Base-by-base conservation (phyloP, 2,797 vertebrate species). In the Rhinophrynus dorsalis region DNA sequence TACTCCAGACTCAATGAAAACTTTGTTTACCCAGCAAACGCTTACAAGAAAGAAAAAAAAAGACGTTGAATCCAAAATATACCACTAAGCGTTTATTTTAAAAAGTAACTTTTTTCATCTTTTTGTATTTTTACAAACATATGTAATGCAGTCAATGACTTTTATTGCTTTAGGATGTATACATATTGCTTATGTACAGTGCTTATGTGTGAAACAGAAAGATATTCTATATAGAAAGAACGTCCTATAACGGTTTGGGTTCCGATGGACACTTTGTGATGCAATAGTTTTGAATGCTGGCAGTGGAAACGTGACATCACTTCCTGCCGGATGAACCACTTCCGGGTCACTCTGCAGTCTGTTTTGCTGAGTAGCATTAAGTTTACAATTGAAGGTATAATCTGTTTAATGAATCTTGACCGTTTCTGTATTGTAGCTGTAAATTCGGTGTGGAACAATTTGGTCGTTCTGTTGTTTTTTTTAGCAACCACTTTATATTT, bases 91-190 rank as follows among this genome's bases (percentile, higher is more conserved):
- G 12, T 21, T 17, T 27, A n/a, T 61, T 61, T 37, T 30, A 44
- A 23, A 47, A 23, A 23, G 10, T 8, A 17, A 1, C 18, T 32
- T 52, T 26, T 52, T 18, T 17, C 27, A 2, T 2, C 7, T 2
- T 30, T 52, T 11, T 52, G 11, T 10, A 11, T 30, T 18, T 30
- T 32, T 48, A 69, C 37, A 69, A 17, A 33, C 24, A 54, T 45
- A 69, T 27, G 50, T 24, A 40, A 69, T 54, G 48, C 47, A 54
- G 67, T 48, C 45, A 42, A 67, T 48, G 65, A 50, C 35, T 44
- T 18, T n/a, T 33, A 44, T 44, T 44, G 67, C 32, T 15, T 42
- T n/a, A 33, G 54, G 67, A 35, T 37, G 55, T 18, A 61, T 60
- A 61, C 57, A 61, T 54, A 45, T 6, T 23, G 57, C 67, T 11